Conservation (phyloP, 2,797 vertebrate genomes). For the Eulemur mongoz region DNA sequence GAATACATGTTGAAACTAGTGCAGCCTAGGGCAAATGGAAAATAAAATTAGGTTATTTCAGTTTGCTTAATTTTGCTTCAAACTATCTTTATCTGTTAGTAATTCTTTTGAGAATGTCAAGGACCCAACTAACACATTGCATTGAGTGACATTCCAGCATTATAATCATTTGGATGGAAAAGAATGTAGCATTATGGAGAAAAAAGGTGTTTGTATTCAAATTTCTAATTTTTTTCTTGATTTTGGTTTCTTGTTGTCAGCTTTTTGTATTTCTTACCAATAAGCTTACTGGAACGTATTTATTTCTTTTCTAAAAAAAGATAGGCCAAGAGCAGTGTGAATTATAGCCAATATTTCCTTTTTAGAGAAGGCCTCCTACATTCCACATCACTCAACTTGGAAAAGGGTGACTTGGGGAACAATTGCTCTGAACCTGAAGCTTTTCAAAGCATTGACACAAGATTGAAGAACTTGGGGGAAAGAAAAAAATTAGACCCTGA, state of each 20-base stretch:
- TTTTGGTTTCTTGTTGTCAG: background rate
- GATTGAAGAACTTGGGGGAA: conserved; percentile 40
- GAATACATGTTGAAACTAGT: background rate
- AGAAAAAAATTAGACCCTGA: conserved; percentile 49
- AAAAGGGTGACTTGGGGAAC: conserved; percentile 10
- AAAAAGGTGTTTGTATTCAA: background rate
- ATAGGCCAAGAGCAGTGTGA: background rate
- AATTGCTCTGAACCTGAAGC: background rate
- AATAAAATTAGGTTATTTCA: background rate
- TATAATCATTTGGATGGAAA: background rate
- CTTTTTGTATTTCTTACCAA: conserved; percentile 12
- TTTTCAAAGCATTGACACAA: conserved; percentile 55
- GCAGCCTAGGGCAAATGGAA: background rate
- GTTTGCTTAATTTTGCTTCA: background rate
- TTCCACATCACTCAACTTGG: background rate
- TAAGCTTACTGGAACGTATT: background rate
- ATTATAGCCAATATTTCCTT: conserved; percentile 31
- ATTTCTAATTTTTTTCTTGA: background rate
- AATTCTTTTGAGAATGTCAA: background rate
- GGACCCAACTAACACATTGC: background rate
- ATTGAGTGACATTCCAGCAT: background rate
- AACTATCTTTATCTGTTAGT: background rate
- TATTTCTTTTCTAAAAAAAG: background rate
- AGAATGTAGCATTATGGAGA: background rate
- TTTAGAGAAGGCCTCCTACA: background rate